Evolutionary conservation across 2,113 vertebrate species (phyloP), one percentile per base, ranked within the genome.

Genomic region (Microcebus murinus): DNA sequence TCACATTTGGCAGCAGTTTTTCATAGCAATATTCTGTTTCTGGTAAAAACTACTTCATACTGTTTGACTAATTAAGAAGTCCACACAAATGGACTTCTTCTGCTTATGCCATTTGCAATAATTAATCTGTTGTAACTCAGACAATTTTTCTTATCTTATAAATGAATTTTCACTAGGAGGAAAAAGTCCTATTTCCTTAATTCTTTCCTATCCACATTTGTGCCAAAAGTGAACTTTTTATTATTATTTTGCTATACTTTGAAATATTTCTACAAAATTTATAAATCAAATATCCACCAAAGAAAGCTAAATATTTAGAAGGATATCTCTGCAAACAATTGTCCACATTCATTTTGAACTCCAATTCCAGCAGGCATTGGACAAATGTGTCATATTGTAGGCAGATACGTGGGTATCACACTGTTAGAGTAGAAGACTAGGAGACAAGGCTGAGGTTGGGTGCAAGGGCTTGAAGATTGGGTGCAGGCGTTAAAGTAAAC

Each of bases 51-150:
- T 55, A 85, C 68, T 95, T 90, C 82, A 68, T 63, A 87, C 23
- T 76, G 76, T 90, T 95, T 96, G 70, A 96, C 74, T 70, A 93
- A 96, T 80, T 61, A 91, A 91, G 65, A 95, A 94, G 83, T 83
- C 57, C 70, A 86, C 57, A 65, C 27, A 94, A 81, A 92, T 95
- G 94, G 42, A 42, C 42, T 42, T 81, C 76, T 97, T 79, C 70
- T 92, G 63, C 20, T 95, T 90, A 52, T 79, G 76, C 23, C 15
- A 74, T 83, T 77, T 79, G n/a, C 18, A 45, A 31, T 76, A 97
- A 97, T 89, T 85, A 76, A 94, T 83, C 39, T 86, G n/a, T 55
- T 94, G 52, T 50, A 80, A 91, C 85, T 57, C 42, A 87, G 70
- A 36, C 21, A 84, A 65, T 71, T 93, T 93, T 96, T 93, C 77